These are phyloP conservation scores for Prunella fulvescens DNA, from an alignment of 2,113 vertebrate species.

Conservation along the genomic window DNA sequence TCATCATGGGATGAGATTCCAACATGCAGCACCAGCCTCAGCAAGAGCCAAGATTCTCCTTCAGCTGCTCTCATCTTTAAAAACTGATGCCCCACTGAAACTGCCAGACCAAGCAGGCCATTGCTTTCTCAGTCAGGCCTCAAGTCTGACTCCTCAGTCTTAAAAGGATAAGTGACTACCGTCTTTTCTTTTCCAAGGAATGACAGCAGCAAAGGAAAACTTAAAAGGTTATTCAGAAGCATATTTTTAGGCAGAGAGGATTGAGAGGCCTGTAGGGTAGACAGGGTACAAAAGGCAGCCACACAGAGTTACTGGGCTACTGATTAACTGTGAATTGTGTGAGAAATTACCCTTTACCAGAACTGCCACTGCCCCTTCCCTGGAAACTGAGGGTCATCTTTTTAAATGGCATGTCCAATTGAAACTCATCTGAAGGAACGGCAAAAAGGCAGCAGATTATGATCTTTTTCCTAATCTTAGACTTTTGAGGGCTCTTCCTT, in stretches of 20 bases:
- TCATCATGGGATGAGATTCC: neutral
- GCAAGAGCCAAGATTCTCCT: neutral
- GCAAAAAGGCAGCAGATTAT: neutral
- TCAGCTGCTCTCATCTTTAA: neutral
- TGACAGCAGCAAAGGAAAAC: neutral
- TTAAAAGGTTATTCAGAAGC: neutral
- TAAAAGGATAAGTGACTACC: neutral
- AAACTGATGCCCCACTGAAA: neutral
- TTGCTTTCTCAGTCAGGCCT: neutral
- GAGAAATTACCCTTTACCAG: neutral
- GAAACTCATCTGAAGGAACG: neutral
- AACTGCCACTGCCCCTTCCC: fast-evolving
- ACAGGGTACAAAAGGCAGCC: neutral
- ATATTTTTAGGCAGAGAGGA: neutral
- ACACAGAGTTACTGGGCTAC: neutral
- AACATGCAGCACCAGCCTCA: neutral
- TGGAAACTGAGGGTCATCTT: neutral
- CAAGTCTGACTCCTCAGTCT: neutral
- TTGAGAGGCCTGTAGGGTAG: neutral
- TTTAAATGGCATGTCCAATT: neutral
- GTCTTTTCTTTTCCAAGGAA: neutral
- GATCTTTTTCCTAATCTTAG: neutral
- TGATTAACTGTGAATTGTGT: neutral
- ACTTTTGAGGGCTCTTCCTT: neutral
- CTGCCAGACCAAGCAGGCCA: neutral